phyloP scores from a whole-genome alignment of 2,797 vertebrate species.

The Bradypodion ventrale region DNA sequence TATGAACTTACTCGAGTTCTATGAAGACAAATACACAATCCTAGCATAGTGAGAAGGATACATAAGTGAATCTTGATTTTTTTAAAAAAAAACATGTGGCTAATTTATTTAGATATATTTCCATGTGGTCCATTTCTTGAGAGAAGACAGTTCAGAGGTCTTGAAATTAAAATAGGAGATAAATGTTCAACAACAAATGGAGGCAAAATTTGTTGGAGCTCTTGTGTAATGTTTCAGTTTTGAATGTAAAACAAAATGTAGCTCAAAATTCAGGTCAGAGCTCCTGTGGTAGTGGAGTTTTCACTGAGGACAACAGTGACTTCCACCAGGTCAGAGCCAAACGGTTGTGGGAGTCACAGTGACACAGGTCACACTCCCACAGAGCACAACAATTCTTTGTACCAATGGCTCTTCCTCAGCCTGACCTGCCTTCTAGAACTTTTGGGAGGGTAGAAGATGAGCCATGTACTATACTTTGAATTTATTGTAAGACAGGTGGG shows the following conservation, averaged over 20 bases:
- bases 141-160: neutral
- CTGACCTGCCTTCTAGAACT: too few relatives aligned
- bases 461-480: too few relatives aligned
- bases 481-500: too few relatives aligned
- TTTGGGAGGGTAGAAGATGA: too few relatives aligned
- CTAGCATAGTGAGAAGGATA: neutral
- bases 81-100: neutral
- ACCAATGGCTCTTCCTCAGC: too few relatives aligned
- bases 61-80: neutral
- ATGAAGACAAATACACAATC: neutral
- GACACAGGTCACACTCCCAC: neutral
- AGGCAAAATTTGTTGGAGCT: neutral
- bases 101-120: neutral
- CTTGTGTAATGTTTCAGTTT: neutral
- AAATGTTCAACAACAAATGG: neutral
- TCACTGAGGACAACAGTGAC: too few relatives aligned
- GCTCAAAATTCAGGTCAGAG: neutral
- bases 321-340: too few relatives aligned
- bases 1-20: conserved; percentile 7
- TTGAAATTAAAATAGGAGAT: neutral
- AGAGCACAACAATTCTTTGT: too few relatives aligned
- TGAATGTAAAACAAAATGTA: neutral
- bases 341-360: neutral
- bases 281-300: neutral
- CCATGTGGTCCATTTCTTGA: too few relatives aligned